Evolutionary conservation across 2,888 invertebrate species (phyloP).

Genomic region (Rhopalosiphum nymphaeae): DNA sequence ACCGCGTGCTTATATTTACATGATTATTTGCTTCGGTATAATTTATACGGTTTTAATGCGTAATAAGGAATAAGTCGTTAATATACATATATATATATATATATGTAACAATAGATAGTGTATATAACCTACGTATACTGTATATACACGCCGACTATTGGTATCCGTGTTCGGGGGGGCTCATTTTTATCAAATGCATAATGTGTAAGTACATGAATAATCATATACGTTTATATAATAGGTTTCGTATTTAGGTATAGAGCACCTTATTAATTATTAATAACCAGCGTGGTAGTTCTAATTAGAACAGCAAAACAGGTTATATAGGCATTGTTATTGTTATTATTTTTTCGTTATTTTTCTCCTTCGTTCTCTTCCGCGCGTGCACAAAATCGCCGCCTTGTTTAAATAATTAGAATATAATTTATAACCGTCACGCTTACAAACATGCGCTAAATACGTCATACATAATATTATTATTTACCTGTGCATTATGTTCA

Average conservation of each 20-base stretch:
- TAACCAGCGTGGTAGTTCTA: conserved; percentile 6
- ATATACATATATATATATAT: neutral
- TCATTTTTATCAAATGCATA: neutral
- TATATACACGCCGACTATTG: neutral
- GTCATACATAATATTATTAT: neutral
- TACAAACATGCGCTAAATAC: neutral
- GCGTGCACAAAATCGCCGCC: neutral
- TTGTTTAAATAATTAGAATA: neutral
- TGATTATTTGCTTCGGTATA: neutral
- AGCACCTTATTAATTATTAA: conserved; percentile 45
- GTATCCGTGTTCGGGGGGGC: neutral
- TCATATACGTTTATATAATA: neutral
- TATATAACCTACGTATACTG: neutral
- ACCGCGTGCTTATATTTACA: neutral
- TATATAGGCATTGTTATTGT: neutral
- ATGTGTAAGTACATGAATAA: conserved; percentile 17
- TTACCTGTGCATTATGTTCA: neutral
- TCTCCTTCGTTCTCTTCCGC: neutral
- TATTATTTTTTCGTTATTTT: neutral
- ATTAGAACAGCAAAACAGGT: conserved; percentile 38
- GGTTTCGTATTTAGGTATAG: neutral
- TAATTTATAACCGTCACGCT: conserved; percentile 2
- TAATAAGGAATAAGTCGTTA: neutral
- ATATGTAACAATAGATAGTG: neutral
- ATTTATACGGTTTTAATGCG: neutral